phyloP scores from a whole-genome alignment of 2,113 vertebrate genomes.

The Callorhinus ursinus region DNA sequence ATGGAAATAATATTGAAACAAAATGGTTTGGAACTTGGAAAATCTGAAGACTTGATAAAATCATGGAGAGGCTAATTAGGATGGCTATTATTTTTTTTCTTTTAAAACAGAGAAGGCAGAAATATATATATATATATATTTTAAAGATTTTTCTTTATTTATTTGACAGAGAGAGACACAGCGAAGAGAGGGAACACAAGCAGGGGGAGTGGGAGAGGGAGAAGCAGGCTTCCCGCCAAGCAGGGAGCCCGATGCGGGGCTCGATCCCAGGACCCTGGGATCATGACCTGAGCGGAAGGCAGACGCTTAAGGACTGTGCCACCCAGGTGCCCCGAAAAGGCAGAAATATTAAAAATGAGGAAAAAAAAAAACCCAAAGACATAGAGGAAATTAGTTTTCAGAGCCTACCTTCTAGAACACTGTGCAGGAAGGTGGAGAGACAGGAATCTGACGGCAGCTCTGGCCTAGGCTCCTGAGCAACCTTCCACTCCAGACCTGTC shows the following conservation, averaged over 20 bases:
- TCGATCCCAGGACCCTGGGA: too few relatives aligned
- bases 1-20: not conserved
- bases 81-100: not conserved
- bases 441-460: too few relatives aligned
- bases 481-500: fast-evolving
- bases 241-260: too few relatives aligned
- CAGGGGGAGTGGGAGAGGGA: too few relatives aligned
- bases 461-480: not conserved
- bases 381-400: not conserved
- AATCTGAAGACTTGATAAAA: not conserved
- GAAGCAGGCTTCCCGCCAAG: too few relatives aligned
- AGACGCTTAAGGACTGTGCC: too few relatives aligned
- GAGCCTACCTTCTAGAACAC: not conserved
- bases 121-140: not conserved
- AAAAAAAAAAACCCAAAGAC: not conserved
- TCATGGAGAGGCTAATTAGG: not conserved
- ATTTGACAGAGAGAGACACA: too few relatives aligned
- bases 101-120: conserved; percentile 12
- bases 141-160: too few relatives aligned
- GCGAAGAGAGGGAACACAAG: too few relatives aligned
- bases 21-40: not conserved
- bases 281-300: too few relatives aligned
- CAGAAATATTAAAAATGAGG: not conserved
- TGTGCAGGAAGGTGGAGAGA: not conserved
- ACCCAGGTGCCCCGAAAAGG: too few relatives aligned